These are phyloP conservation scores for Etia nguti DNA, from an alignment of 2,113 vertebrate species.

Conservation along the genomic window DNA sequence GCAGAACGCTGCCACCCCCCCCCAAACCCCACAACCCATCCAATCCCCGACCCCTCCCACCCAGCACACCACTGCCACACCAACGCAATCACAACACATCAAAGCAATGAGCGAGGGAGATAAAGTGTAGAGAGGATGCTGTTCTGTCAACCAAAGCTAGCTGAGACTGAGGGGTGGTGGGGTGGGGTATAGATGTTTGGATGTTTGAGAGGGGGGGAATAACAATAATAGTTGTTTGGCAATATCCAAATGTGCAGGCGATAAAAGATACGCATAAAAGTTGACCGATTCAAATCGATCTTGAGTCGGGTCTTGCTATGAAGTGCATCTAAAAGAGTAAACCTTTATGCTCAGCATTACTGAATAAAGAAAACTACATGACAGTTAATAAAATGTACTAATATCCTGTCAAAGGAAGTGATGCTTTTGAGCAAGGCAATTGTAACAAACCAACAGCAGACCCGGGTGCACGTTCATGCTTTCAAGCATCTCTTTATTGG, in stretches of 20 bases:
- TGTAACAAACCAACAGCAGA: no score
- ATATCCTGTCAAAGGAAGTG: background rate
- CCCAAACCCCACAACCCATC: background rate
- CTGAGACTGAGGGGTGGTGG: conserved; percentile 1
- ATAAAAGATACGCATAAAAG: background rate
- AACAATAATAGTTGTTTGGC: conserved; percentile 12
- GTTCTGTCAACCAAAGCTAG: conserved; percentile 45
- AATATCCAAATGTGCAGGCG: background rate
- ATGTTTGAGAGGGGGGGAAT: background rate
- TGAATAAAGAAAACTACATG: background rate
- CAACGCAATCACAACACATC: conserved; percentile 70
- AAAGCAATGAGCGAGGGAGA: conserved; percentile 63
- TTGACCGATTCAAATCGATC: background rate
- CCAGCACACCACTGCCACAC: conserved; percentile 37
- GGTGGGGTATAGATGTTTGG: background rate
- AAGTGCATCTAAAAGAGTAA: background rate
- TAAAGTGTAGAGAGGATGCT: conserved; percentile 41
- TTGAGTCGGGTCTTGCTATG: background rate
- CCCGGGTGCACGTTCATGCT: no score
- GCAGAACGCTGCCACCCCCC: conserved; percentile 61
- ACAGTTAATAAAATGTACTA: background rate
- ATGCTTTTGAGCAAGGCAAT: background rate
- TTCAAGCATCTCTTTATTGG: no score
- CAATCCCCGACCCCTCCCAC: conserved; percentile 13
- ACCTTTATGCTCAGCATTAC: background rate